Base-by-base conservation (phyloP, 2,797 vertebrate species). In the Falco novaeseelandiae region DNA sequence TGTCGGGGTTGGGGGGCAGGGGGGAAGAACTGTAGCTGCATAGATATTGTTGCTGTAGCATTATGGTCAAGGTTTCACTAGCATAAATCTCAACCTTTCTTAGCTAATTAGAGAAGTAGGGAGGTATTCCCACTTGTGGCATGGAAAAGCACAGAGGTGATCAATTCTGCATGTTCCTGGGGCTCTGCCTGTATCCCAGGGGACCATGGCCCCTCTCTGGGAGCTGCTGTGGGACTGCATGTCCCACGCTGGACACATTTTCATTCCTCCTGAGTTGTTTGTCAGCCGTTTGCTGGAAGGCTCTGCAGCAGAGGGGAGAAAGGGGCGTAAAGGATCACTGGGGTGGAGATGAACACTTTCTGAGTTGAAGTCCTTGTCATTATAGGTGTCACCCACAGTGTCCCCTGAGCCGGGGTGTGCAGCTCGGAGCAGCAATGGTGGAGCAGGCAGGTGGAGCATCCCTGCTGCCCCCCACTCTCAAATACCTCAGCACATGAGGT, bases 161-260 rank as follows among this genome's bases (percentile, higher is more conserved):
- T 38, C 19, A 30, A 36, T 73, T 14, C 21, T 10, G 8, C 2
- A 6, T 6, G 44, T 57, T 36, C n/a, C n/a, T 0, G 0, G 48
- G 42, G 52, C 57, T 66, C 52, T 72, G n/a, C 34, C 49, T n/a
- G 19, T 18, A 3, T 12, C 80, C 72, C 44, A 52, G 48, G 20
- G 61, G 70, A 82, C n/a, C 9, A 14, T 38, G 48, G 15, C 10
- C 12, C 12, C 36, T 38, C 19, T 17, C 32, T 63, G 65, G 42
- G 66, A 83, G 49, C 82, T 78, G 67, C 62, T 30, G 62, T 46
- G 38, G 67, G 54, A 76, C 10, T 65, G 1, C 15, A 32, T 20
- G 83, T 54, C 57, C 22, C 38, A 25, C 21, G 18, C 72, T 30
- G 65, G 38, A 36, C 32, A 20, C 18, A 6, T 17, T 57, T 44